Conservation (phyloP, 2,113 vertebrate species). For the Tupaia tana region DNA sequence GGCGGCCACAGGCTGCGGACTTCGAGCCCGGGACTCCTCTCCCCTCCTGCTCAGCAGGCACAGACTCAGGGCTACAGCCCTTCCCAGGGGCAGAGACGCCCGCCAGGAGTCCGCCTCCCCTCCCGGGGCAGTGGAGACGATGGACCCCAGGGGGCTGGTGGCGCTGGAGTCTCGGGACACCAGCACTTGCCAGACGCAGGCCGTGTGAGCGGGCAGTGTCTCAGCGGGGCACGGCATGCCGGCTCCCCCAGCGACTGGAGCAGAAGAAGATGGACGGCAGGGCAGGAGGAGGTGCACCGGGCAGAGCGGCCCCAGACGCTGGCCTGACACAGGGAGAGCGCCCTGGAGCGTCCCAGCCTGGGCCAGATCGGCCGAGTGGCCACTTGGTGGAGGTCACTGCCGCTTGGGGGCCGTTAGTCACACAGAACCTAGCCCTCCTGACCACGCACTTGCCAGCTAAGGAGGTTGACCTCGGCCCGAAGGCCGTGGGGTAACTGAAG, state of each 20-base stretch:
- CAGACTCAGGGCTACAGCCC: neutral
- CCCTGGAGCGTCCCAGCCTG: too few relatives aligned
- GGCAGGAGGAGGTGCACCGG: neutral
- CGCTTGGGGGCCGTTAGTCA: neutral
- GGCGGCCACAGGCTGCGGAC: neutral
- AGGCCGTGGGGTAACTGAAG: neutral
- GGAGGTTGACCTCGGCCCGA: neutral
- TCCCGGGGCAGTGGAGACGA: neutral
- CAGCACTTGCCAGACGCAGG: too few relatives aligned
- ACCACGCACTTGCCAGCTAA: neutral
- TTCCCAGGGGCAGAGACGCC: neutral
- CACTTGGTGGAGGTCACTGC: neutral
- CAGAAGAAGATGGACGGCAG: neutral
- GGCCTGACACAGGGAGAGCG: neutral
- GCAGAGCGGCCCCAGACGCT: neutral
- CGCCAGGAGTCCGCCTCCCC: neutral
- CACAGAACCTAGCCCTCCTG: too few relatives aligned
- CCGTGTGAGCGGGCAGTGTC: too few relatives aligned
- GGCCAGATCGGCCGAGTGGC: neutral
- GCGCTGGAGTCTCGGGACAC: too few relatives aligned
- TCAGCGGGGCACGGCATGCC: too few relatives aligned
- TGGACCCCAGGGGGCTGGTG: too few relatives aligned
- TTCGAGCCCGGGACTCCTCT: neutral
- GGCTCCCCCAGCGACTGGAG: neutral
- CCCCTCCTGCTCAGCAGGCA: neutral